Conservation (phyloP, 1,140 invertebrate genomes). For the Drosophila equinoxialis region DNA sequence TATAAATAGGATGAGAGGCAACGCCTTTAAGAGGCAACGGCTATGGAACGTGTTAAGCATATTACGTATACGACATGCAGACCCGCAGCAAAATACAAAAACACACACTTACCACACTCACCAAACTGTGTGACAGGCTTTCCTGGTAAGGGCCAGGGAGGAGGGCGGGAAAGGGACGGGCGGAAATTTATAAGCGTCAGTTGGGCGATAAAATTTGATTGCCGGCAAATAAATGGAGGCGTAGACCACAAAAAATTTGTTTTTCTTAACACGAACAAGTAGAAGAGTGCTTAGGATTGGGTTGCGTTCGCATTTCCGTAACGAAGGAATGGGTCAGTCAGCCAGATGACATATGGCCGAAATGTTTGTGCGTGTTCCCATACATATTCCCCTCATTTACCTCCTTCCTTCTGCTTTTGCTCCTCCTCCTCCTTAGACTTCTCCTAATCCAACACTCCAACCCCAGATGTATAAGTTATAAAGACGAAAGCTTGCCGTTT, state of each 20-base stretch:
- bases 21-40: constrained; percentile 28
- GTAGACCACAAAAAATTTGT: constrained; percentile 22
- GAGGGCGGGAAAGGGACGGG: no score
- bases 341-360: constrained; percentile 17
- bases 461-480: not conserved
- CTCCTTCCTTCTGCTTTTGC: no score
- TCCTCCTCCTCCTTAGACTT: not conserved
- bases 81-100: constrained; percentile 1
- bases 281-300: constrained; percentile 8
- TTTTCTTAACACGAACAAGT: constrained; percentile 22
- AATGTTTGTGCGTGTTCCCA: constrained; percentile 12
- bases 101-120: not conserved
- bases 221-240: constrained; percentile 47
- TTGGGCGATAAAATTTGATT: constrained; percentile 65
- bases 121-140: constrained; percentile 37
- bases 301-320: constrained; percentile 1
- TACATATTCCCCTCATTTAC: not conserved
- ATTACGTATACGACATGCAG: constrained; percentile 43
- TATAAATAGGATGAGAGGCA: constrained; percentile 1
- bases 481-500: constrained; percentile 15
- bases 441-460: not conserved
- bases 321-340: constrained; percentile 1
- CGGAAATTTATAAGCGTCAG: constrained; percentile 59
- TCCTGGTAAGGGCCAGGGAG: no score
- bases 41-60: constrained; percentile 50